phyloP scores from a whole-genome alignment of 2,797 vertebrate species.

The Delichon dasypus region DNA sequence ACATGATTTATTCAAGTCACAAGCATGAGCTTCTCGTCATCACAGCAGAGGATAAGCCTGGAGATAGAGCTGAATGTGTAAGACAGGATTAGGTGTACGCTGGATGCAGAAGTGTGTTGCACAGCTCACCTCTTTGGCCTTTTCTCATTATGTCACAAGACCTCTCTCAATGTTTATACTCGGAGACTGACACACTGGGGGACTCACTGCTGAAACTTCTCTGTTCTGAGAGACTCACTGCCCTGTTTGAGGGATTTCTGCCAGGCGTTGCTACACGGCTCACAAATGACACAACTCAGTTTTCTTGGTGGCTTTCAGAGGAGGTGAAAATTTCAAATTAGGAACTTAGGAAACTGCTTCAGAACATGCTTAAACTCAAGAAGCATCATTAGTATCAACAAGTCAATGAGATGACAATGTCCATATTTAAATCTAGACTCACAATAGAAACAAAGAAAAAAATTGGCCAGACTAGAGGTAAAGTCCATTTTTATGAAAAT shows the following conservation, averaged over 20 bases:
- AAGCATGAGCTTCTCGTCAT: constrained; percentile 39
- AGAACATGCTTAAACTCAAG: not conserved
- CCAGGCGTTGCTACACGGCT: not conserved
- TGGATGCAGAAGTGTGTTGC: not conserved
- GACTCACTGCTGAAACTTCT: not conserved
- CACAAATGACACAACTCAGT: not conserved
- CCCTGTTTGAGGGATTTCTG: not conserved
- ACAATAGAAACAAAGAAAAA: not conserved
- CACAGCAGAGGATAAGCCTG: constrained; percentile 31
- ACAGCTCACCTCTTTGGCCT: not conserved
- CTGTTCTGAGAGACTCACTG: not conserved
- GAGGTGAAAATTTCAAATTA: not conserved
- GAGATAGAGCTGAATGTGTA: constrained; percentile 9
- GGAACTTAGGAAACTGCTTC: not conserved
- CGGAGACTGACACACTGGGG: not conserved
- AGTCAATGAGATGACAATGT: not conserved
- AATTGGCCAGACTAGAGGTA: not conserved
- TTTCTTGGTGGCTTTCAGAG: not conserved
- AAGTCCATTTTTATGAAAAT: not conserved
- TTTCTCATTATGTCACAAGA: not conserved
- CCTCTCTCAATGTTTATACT: not conserved
- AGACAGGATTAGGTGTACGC: constrained; percentile 40
- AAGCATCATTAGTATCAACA: not conserved
- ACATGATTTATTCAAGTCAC: constrained; percentile 41
- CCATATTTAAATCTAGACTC: not conserved